A percentile compares a stretch with the other conserved stretches of the same genome.
These are phyloP conservation scores for Hormaphis cornu DNA, from an alignment of 1,140 invertebrate genomes.

Conservation along the genomic window DNA sequence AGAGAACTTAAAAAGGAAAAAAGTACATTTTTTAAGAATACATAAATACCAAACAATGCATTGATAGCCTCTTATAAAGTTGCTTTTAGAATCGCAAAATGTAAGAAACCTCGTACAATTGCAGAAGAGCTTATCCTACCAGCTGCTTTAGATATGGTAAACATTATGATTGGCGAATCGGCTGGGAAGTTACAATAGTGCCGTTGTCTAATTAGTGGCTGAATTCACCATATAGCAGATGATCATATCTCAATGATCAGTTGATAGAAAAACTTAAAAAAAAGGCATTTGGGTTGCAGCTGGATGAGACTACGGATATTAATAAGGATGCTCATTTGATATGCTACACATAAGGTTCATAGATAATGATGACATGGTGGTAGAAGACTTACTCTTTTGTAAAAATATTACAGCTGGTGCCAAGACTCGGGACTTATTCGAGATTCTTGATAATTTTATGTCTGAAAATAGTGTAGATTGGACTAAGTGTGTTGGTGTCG, in stretches of 20 bases:
- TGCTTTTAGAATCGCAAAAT: background rate
- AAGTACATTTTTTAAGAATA: background rate
- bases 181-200: background rate
- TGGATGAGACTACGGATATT: background rate
- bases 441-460: background rate
- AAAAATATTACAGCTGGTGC: background rate
- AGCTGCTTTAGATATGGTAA: slow-evolving; percentile 39
- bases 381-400: background rate
- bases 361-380: background rate
- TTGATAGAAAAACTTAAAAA: background rate
- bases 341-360: background rate
- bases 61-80: slow-evolving; percentile 39
- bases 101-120: slow-evolving; percentile 39
- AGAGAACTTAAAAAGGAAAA: slow-evolving; percentile 8
- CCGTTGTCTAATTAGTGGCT: background rate
- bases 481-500: background rate
- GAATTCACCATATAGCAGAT: background rate
- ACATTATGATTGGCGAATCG: slow-evolving; percentile 35
- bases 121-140: slow-evolving; percentile 41
- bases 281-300: background rate
- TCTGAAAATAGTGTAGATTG: background rate
- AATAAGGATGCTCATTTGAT: background rate
- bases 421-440: background rate
- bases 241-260: background rate
- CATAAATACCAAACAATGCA: slow-evolving; percentile 34